Conservation (phyloP, 2,113 vertebrate species). For the Takifugu flavidus region DNA sequence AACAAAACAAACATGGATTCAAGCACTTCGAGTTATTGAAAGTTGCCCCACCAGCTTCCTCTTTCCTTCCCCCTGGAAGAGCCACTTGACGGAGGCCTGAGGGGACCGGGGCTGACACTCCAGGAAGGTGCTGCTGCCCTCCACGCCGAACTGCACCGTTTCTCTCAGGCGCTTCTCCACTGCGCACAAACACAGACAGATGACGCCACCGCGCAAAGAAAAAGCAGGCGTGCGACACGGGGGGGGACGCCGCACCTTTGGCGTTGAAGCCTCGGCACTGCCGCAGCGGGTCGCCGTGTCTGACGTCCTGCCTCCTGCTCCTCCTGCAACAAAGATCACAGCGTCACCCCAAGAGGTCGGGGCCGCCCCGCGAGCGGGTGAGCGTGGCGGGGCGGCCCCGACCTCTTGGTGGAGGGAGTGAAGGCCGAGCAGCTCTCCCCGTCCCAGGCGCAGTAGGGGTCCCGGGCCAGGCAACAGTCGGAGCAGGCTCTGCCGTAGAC, state of each 20-base stretch:
- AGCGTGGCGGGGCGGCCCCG: neutral
- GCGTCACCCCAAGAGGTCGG: too few relatives aligned
- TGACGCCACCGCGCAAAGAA: neutral
- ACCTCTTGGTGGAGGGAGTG: constrained; percentile 79
- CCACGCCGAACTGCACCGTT: constrained; percentile 81
- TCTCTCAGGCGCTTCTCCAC: constrained; percentile 79
- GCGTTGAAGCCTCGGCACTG: constrained; percentile 95
- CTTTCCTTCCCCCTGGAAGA: constrained; percentile 74
- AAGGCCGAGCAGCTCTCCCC: constrained; percentile 81
- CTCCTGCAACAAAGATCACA: constrained; percentile 72
- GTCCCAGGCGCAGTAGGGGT: constrained; percentile 86
- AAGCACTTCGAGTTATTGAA: neutral
- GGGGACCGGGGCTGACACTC: constrained; percentile 82
- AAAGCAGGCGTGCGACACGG: neutral
- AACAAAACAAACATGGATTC: too few relatives aligned
- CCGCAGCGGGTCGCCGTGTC: constrained; percentile 90
- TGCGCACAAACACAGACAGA: constrained; percentile 18
- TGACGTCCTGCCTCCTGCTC: constrained; percentile 92
- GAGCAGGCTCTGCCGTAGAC: constrained; percentile 82
- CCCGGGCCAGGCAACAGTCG: constrained; percentile 83
- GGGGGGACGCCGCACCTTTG: constrained; percentile 76
- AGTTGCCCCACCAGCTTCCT: constrained; percentile 76
- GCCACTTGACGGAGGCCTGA: constrained; percentile 80
- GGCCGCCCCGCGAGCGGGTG: neutral
- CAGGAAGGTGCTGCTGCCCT: constrained; percentile 81